phyloP scores from a whole-genome alignment of 1,140 invertebrate species.

The Choristoneura fumiferana region DNA sequence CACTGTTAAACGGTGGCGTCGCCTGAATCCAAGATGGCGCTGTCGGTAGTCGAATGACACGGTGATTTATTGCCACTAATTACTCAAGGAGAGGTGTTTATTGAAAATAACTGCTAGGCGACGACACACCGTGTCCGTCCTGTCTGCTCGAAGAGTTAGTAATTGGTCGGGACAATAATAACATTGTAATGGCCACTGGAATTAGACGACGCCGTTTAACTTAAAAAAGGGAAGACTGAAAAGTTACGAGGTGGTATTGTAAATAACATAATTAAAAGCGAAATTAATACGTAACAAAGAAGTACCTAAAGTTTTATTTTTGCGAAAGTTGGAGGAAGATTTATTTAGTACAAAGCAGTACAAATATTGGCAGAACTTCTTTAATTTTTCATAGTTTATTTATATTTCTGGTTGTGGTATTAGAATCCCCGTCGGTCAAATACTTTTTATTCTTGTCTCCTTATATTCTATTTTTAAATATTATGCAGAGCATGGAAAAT shows the following conservation, averaged over 20 bases:
- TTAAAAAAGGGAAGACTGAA: neutral
- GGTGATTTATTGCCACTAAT: conserved; percentile 75
- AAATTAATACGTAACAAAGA: too few species aligned
- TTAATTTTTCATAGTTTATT: too few species aligned
- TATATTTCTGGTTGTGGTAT: too few species aligned
- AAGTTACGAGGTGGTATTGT: neutral
- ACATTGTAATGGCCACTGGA: conserved; percentile 34
- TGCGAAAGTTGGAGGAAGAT: too few species aligned
- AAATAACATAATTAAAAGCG: neutral
- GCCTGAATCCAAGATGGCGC: conserved; percentile 52
- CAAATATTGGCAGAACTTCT: too few species aligned
- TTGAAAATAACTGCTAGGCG: conserved; percentile 69
- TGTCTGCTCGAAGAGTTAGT: conserved; percentile 32
- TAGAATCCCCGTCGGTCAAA: too few species aligned
- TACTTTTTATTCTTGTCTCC: too few species aligned
- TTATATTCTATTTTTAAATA: too few species aligned
- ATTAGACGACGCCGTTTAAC: neutral
- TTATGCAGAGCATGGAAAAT: too few species aligned
- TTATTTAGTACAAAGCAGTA: too few species aligned
- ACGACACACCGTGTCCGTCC: conserved; percentile 60
- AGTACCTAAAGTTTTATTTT: too few species aligned
- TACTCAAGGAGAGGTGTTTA: conserved; percentile 73
- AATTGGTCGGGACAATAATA: conserved; percentile 16
- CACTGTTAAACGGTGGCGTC: conserved; percentile 32
- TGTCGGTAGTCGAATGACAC: conserved; percentile 47